Evolutionary conservation across 2,888 invertebrate genomes (phyloP).

Genomic region (Steromphala cineraria): DNA sequence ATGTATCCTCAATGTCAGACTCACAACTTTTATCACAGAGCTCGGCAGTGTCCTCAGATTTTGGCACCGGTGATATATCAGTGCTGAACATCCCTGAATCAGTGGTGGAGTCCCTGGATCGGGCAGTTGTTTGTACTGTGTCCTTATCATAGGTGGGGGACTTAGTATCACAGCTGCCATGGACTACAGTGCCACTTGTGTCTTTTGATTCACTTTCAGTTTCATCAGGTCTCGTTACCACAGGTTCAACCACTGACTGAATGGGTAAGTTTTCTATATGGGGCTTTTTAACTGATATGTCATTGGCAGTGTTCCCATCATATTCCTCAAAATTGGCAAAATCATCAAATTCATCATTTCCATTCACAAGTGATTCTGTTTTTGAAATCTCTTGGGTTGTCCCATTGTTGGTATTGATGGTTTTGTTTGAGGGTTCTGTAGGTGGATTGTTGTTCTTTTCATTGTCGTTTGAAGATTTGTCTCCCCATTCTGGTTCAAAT

Average conservation of each 20-base stretch:
- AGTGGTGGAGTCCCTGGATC: conserved; percentile 35
- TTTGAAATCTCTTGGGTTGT: background rate
- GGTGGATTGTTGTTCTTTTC: background rate
- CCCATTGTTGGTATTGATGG: background rate
- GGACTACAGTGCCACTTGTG: background rate
- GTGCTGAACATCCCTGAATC: conserved; percentile 67
- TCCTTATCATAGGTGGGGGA: conserved; percentile 1
- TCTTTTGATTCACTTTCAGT: background rate
- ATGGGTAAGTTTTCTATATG: background rate
- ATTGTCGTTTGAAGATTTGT: background rate
- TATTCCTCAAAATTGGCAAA: conserved; percentile 29
- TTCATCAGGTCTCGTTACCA: background rate
- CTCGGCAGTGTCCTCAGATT: conserved; percentile 38
- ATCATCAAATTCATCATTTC: conserved; percentile 37
- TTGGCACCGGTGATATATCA: conserved; percentile 60
- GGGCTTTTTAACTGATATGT: background rate
- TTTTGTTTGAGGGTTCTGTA: background rate
- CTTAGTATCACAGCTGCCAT: conserved; percentile 1
- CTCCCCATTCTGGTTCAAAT: background rate
- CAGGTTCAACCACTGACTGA: background rate
- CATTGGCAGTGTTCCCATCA: background rate
- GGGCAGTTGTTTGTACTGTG: background rate
- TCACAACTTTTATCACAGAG: conserved; percentile 36
- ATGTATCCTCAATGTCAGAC: conserved; percentile 39
- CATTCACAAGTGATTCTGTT: background rate